phyloP scores from a whole-genome alignment of 2,113 vertebrate genomes.

The Synchiropus splendidus region DNA sequence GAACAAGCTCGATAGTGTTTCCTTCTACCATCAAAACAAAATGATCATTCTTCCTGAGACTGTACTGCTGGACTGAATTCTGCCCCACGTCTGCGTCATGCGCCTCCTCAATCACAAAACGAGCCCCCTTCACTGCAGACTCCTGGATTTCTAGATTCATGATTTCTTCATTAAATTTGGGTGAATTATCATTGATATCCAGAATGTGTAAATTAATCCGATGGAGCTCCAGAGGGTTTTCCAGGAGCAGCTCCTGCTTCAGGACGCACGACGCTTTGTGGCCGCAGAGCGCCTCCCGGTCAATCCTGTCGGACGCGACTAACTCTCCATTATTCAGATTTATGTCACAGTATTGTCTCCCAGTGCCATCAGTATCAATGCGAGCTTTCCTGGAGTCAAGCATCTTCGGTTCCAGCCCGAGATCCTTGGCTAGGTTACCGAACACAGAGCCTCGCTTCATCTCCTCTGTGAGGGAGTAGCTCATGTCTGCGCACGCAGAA shows the following conservation, averaged over 20 bases:
- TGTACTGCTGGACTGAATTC: constrained; percentile 61
- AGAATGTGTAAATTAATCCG: constrained; percentile 52
- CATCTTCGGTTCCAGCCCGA: constrained; percentile 46
- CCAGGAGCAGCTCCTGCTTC: constrained; percentile 60
- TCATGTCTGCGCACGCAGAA: constrained; percentile 42
- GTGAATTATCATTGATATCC: constrained; percentile 73
- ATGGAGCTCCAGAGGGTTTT: constrained; percentile 53
- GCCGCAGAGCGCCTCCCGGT: constrained; percentile 67
- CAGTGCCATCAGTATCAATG: constrained; percentile 30
- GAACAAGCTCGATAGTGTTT: constrained; percentile 45
- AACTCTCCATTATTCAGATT: constrained; percentile 60
- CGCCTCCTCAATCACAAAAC: constrained; percentile 62
- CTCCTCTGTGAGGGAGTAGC: constrained; percentile 67
- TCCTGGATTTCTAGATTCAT: constrained; percentile 60
- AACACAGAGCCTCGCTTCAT: constrained; percentile 61
- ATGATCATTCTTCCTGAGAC: constrained; percentile 45
- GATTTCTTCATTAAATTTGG: constrained; percentile 39
- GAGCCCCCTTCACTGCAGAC: constrained; percentile 28
- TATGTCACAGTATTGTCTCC: constrained; percentile 58
- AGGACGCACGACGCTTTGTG: constrained; percentile 49
- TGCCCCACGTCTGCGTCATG: constrained; percentile 62
- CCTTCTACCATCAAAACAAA: constrained; percentile 47
- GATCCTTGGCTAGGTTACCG: constrained; percentile 66
- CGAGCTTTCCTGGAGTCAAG: constrained; percentile 46
- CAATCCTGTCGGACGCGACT: constrained; percentile 58